Evolutionary conservation across 2,113 vertebrate species (phyloP).

Genomic region (Gavia stellata): DNA sequence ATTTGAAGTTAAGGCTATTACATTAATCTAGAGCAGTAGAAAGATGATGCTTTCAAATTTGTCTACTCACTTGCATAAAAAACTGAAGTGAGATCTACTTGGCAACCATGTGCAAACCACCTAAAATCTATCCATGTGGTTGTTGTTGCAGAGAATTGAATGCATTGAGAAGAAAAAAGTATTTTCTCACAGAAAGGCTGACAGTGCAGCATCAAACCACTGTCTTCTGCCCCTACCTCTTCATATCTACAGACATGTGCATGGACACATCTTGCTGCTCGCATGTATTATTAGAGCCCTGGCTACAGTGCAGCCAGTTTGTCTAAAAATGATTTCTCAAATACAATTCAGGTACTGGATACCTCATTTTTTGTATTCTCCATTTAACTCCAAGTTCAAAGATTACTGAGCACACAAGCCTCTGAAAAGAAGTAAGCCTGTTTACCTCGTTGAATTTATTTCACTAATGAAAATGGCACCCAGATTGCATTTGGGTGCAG

Average conservation of each 20-base stretch:
- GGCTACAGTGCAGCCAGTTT: neutral
- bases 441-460: neutral
- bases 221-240: neutral
- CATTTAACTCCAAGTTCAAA: neutral
- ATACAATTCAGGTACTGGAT: neutral
- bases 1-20: neutral
- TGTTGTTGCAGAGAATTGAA: neutral
- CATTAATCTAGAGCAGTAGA: neutral
- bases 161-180: neutral
- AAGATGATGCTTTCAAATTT: neutral
- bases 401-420: neutral
- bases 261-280: neutral
- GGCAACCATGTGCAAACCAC: neutral
- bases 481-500: neutral
- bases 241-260: neutral
- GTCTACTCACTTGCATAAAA: neutral
- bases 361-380: neutral
- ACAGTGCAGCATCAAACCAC: neutral
- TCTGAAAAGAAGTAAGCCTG: neutral
- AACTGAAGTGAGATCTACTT: neutral
- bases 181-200: neutral
- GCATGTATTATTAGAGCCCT: neutral
- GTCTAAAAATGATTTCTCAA: neutral
- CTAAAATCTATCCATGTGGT: neutral
- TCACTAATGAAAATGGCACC: neutral